phyloP scores from a whole-genome alignment of 1,140 invertebrate genomes.

The Drosophila kepulauana region DNA sequence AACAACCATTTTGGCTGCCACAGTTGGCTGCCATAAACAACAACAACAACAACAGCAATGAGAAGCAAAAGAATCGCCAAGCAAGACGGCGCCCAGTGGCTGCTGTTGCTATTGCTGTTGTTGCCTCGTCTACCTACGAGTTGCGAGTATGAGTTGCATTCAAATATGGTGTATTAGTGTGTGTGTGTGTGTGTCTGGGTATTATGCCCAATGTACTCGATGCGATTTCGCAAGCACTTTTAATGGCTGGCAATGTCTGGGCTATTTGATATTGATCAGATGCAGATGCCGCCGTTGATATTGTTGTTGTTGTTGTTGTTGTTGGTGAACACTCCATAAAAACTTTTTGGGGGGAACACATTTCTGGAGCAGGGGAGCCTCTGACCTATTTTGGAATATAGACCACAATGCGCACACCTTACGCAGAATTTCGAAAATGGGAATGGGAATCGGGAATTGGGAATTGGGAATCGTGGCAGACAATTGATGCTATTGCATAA shows the following conservation, averaged over 20 bases:
- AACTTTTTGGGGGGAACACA: background rate
- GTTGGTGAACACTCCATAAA: constrained; percentile 35
- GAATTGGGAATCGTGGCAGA: constrained; percentile 13
- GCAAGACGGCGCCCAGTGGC: constrained; percentile 15
- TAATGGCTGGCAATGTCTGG: constrained; percentile 50
- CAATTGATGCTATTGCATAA: constrained; percentile 59
- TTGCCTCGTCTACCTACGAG: background rate
- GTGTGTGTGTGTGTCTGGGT: constrained; percentile 16
- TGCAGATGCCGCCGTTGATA: constrained; percentile 20
- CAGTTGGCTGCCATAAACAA: constrained; percentile 10
- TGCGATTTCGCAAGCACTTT: constrained; percentile 51
- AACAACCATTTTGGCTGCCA: constrained; percentile 1
- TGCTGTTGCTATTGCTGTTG: background rate
- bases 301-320: too few species aligned
- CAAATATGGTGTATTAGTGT: background rate
- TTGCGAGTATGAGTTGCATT: background rate
- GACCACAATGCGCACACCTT: constrained; percentile 60
- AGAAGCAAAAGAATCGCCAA: constrained; percentile 9
- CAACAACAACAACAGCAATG: constrained; percentile 7
- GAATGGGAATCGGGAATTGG: constrained; percentile 2
- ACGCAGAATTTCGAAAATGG: background rate
- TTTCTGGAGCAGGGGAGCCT: constrained; percentile 16
- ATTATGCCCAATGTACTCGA: constrained; percentile 13
- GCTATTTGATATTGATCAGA: constrained; percentile 66
- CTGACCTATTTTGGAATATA: constrained; percentile 58